A percentile compares a stretch with the other conserved stretches of the same genome.
phyloP scores from a whole-genome alignment of 1,140 invertebrate genomes.

The Drosophila biarmipes region DNA sequence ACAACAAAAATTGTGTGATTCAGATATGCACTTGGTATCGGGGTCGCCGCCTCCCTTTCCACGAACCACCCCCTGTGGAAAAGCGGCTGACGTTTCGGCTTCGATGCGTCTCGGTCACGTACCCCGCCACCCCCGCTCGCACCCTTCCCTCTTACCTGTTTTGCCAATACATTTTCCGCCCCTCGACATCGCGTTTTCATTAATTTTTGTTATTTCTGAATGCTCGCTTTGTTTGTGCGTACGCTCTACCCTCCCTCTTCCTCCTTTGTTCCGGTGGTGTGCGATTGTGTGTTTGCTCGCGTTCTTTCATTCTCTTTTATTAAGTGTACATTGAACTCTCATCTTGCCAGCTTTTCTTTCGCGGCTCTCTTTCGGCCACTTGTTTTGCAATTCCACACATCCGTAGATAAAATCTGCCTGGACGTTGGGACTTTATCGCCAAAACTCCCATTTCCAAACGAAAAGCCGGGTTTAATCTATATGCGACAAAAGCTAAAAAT shows the following conservation, averaged over 20 bases:
- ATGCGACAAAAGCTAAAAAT: neutral
- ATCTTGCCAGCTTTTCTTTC: constrained; percentile 50
- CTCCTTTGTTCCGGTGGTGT: constrained; percentile 5
- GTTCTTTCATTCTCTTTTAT: constrained; percentile 78
- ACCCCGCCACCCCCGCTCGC: constrained; percentile 8
- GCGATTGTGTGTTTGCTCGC: constrained; percentile 54
- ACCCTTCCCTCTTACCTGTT: constrained; percentile 40
- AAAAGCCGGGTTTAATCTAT: neutral
- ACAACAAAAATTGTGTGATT: constrained; percentile 49
- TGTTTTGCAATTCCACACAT: constrained; percentile 29
- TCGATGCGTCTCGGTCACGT: constrained; percentile 26
- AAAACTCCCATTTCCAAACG: neutral
- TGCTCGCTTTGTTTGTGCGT: constrained; percentile 63
- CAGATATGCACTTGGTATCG: constrained; percentile 48
- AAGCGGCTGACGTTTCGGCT: constrained; percentile 22
- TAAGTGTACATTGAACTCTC: constrained; percentile 82
- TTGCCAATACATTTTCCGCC: constrained; percentile 31
- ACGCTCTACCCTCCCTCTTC: constrained; percentile 33
- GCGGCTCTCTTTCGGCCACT: constrained; percentile 30
- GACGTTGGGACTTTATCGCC: neutral
- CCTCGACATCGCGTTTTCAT: constrained; percentile 37
- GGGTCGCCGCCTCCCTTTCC: constrained; percentile 16
- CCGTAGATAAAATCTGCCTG: constrained; percentile 27
- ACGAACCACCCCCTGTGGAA: constrained; percentile 24
- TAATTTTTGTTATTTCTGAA: constrained; percentile 63